These are phyloP conservation scores for Oceanodroma tethys DNA, from an alignment of 2,113 vertebrate species.

Conservation along the genomic window DNA sequence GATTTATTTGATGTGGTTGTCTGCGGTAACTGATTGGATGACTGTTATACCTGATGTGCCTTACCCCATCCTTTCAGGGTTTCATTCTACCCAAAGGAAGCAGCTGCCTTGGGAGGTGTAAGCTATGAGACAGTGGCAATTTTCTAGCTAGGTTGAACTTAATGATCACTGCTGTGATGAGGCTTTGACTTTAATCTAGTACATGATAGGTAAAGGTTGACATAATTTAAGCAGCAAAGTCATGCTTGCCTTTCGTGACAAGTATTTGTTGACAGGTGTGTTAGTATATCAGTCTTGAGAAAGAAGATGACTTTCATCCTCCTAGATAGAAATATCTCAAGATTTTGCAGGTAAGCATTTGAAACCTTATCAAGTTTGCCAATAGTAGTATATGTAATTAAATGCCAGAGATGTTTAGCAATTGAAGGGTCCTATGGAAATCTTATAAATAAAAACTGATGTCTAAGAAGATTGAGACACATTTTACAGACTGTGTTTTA, in stretches of 20 bases:
- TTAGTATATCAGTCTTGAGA: neutral
- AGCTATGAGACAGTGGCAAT: neutral
- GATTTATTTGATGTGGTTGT: neutral
- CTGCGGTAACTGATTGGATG: neutral
- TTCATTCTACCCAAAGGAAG: neutral
- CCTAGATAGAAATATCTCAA: neutral
- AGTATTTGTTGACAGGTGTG: neutral
- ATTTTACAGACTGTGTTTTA: neutral
- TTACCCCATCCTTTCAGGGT: neutral
- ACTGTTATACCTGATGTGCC: neutral
- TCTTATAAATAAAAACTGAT: neutral
- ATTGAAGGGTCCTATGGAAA: neutral
- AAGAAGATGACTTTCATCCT: neutral
- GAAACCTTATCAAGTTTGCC: neutral
- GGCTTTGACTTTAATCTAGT: constrained; percentile 9
- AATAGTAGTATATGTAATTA: neutral
- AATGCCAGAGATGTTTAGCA: neutral
- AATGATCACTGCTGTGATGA: constrained; percentile 11
- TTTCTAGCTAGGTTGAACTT: neutral
- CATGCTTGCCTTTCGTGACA: neutral
- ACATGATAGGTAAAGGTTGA: neutral
- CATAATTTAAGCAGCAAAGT: constrained; percentile 15
- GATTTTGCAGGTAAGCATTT: neutral
- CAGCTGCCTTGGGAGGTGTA: neutral
- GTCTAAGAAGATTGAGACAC: neutral